These are phyloP conservation scores for Dendrocopos noguchii DNA, from an alignment of 2,113 vertebrate genomes.

Conservation along the genomic window DNA sequence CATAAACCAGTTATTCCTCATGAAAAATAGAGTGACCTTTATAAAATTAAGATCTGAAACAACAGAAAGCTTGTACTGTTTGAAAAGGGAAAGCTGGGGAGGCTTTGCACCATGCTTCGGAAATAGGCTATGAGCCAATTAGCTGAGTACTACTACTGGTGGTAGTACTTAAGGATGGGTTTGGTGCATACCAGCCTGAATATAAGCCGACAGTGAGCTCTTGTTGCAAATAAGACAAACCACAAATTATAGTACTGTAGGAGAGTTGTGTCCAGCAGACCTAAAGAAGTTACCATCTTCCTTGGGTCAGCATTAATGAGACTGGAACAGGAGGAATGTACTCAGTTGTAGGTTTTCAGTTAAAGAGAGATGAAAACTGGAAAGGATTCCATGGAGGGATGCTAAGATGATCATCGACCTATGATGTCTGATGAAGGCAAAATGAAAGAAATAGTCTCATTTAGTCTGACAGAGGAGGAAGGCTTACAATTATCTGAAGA, in stretches of 20 bases:
- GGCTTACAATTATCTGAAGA: neutral
- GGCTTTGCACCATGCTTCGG: neutral
- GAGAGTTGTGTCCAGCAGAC: neutral
- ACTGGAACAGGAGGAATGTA: neutral
- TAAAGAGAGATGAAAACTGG: neutral
- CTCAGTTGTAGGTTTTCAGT: rapidly evolving
- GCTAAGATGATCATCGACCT: no score
- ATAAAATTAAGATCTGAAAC: neutral
- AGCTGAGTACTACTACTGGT: neutral
- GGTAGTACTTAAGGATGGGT: neutral
- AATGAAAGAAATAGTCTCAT: neutral
- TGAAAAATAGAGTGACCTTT: neutral
- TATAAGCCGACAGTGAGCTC: neutral
- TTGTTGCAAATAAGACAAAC: neutral
- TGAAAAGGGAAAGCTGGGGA: neutral
- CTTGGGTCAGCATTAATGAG: neutral
- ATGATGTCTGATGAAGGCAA: neutral
- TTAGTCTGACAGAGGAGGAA: neutral
- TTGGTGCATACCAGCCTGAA: neutral
- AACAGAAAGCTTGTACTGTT: neutral
- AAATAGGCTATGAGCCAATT: neutral
- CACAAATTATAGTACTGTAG: rapidly evolving
- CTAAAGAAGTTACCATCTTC: neutral
- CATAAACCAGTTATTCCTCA: neutral
- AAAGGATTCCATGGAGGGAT: neutral